Evolutionary conservation across 2,888 invertebrate species (phyloP), one percentile per base, ranked within the genome.

Genomic region (Amiota minor): DNA sequence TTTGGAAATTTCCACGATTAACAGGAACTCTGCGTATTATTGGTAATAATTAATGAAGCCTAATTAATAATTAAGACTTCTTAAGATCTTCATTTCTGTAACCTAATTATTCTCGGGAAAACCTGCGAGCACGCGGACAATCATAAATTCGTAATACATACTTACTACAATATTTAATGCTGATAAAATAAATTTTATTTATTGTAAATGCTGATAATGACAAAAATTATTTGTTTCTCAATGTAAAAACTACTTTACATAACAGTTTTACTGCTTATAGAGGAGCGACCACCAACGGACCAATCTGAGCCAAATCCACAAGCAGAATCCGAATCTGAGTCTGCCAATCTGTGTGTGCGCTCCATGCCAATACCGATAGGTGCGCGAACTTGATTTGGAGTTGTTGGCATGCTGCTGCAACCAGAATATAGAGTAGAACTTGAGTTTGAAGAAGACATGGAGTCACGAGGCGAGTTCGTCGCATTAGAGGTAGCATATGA

Each of bases 271-370:
- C 75, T 82, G 76, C 80, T 82, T 20, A 78, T 47, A 12, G 82
- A 85, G 68, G 73, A 83, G 4, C 78, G 83, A 62, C 83, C 82
- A 70, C 78, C 84, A 12, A 87, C 83, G 12, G 89, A 92, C 95
- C 95, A 95, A 73, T 93, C 92, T 0, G 93, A 92, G 82, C 94
- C 96, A 88, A 97, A 97, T 0, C 97, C 97, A 80, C 95, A 96
- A 0, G 96, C 96, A 0, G 95, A 93, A 87, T 97, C 97, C 0
- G 96, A 97, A 88, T 97, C 97, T 0, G 96, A 96, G 86, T 96
- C 96, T 16, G 74, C 85, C 35, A 84, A 72, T 11, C 80, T 79
- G 10, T 78, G 72, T 14, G 77, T 72, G 16, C 71, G 53, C n/a
- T 76, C 74, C 61, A 78, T 72, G 12, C 78, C 79, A 74, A 86